Evolutionary conservation across 2,888 invertebrate genomes (phyloP).

Genomic region (Bembecia ichneumoniformis): DNA sequence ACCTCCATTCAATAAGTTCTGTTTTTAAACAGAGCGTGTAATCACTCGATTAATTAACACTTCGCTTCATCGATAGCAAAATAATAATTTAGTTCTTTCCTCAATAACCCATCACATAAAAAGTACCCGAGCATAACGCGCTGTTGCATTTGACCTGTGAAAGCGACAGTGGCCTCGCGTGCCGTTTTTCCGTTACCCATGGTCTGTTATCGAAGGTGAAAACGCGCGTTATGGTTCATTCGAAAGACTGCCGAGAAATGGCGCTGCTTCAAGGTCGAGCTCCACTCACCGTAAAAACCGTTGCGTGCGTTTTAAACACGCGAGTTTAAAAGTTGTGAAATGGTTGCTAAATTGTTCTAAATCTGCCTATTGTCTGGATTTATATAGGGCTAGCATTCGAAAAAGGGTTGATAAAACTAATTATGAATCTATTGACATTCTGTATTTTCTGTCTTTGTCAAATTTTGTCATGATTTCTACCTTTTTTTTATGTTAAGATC

Average conservation of each 20-base stretch:
- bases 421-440: too few relatives aligned
- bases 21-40: background rate
- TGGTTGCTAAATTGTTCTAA: constrained; percentile 19
- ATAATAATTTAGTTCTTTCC: background rate
- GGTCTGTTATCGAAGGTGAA: constrained; percentile 42
- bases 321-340: constrained; percentile 22
- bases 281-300: constrained; percentile 24
- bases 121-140: background rate
- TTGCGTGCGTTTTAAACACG: constrained; percentile 21
- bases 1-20: background rate
- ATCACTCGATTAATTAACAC: background rate
- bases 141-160: constrained; percentile 20
- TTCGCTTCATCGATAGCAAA: background rate
- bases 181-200: constrained; percentile 32
- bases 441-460: too few relatives aligned
- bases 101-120: background rate
- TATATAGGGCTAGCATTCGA: constrained; percentile 8
- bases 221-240: constrained; percentile 21
- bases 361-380: too few relatives aligned
- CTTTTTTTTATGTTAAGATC: too few relatives aligned
- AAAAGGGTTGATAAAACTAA: too few relatives aligned
- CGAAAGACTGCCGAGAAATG: background rate
- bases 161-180: constrained; percentile 46
- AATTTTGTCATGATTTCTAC: too few relatives aligned
- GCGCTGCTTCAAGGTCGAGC: constrained; percentile 30